Base-by-base conservation (phyloP, 2,113 vertebrate genomes). In the Turdus rufiventris region DNA sequence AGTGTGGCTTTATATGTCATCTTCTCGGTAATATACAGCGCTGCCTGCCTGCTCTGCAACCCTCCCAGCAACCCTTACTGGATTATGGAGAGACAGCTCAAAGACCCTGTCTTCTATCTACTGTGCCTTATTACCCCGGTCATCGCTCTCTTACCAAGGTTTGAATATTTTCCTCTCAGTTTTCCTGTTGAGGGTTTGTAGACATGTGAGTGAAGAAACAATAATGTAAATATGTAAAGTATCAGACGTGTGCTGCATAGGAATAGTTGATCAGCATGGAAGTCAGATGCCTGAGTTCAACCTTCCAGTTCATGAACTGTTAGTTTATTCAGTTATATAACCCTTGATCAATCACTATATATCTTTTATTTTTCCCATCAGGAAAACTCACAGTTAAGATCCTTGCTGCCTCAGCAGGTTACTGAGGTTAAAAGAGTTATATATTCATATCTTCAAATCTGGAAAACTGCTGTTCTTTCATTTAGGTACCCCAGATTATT, bases 141-240 rank as follows among this genome's bases (percentile, higher is more conserved):
- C 38, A 84, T 97, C 13, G 99, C 99, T 1, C 98, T 99, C 70
- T 72, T 99, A 67, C 99, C 99, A 85, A 99, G 99, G 99, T 99
- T 97, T 80, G 95, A 14, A 29, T 28, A 3, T 14, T 75, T n/a
- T 53, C 54, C 45, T 62, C 34, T 56, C 34, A 1, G 1, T 47
- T 36, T 48, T 36, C 11, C 2, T 53, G 36, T 20, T 24, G 40
- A 36, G 57, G 10, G 18, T 65, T 26, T 70, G 51, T 13, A 48
- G 56, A 18, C 12, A 12, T 18, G 45, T 34, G 17, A 50, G 34
- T 25, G 48, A 63, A 53, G 60, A 25, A 40, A 19, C 18, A 53
- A 2, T 5, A 6, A 11, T 33, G n/a, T 21, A 31, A 63, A 20
- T 18, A 6, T 1, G 23, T 6, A 31, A 12, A 26, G 19, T 25